Percentiles rank a stretch among this genome's conserved stretches.
Evolutionary conservation across 1,140 invertebrate genomes (phyloP).

Genomic region (Dendroctonus ponderosae): DNA sequence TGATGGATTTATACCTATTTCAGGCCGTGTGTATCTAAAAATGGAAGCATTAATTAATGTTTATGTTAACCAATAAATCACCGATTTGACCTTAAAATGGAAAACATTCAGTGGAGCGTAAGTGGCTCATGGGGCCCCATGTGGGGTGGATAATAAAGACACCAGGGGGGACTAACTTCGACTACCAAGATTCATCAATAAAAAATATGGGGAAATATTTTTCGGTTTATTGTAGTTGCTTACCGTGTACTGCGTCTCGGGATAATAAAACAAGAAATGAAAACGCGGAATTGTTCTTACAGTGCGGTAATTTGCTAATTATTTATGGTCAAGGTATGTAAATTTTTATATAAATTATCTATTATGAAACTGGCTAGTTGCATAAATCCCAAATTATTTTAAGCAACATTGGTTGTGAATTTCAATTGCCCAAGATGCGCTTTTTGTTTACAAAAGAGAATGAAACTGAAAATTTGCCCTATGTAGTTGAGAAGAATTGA

Average conservation of each 20-base stretch:
- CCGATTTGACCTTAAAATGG: constrained; percentile 38
- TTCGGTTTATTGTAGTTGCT: constrained; percentile 14
- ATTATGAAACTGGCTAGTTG: too few relatives aligned
- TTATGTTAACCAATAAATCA: constrained; percentile 35
- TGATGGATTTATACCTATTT: background rate
- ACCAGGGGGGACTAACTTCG: constrained; percentile 37
- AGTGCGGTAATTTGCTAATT: too few relatives aligned
- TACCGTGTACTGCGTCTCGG: constrained; percentile 28
- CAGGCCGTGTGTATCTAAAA: constrained; percentile 6
- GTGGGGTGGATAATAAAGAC: constrained; percentile 44
- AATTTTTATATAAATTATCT: too few relatives aligned
- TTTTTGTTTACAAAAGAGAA: too few relatives aligned
- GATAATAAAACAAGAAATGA: too few relatives aligned
- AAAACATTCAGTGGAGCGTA: constrained; percentile 38
- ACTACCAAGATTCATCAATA: constrained; percentile 46
- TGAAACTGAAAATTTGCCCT: too few relatives aligned
- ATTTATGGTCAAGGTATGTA: too few relatives aligned
- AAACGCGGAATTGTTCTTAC: too few relatives aligned
- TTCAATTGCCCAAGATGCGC: too few relatives aligned
- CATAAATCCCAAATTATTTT: too few relatives aligned
- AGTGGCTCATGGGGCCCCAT: constrained; percentile 42
- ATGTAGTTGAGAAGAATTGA: too few relatives aligned
- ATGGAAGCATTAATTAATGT: constrained; percentile 23
- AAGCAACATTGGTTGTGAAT: too few relatives aligned
- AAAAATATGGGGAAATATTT: constrained; percentile 15